phyloP scores from a whole-genome alignment of 1,140 invertebrate species.

The Periplaneta americana region DNA sequence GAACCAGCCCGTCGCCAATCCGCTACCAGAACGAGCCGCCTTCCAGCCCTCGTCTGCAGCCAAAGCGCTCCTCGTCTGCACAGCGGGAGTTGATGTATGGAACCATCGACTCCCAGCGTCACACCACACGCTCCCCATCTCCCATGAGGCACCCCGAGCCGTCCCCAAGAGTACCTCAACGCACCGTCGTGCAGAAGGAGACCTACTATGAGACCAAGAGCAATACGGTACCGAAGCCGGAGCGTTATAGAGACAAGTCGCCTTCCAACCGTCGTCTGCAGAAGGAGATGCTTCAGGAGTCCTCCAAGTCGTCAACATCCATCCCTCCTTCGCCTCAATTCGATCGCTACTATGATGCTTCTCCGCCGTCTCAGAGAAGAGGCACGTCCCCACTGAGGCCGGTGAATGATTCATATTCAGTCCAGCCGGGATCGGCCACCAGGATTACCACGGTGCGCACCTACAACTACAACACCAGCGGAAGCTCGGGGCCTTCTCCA shows the following conservation, averaged over 20 bases:
- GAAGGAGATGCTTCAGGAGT: slow-evolving; percentile 4
- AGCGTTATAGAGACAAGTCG: slow-evolving; percentile 16
- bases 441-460: slow-evolving; percentile 12
- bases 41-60: slow-evolving; percentile 7
- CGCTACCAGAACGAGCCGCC: slow-evolving; percentile 1
- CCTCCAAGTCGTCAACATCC: neutral
- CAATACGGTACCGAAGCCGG: neutral
- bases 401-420: neutral
- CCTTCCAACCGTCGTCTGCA: slow-evolving; percentile 16
- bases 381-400: neutral
- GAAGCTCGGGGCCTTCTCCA: neutral
- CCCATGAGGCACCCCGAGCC: neutral
- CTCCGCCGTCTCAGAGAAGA: neutral
- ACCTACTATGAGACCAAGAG: slow-evolving; percentile 7
- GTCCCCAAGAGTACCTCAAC: neutral
- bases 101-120: neutral
- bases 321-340: neutral
- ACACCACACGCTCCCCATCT: neutral
- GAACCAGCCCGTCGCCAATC: neutral
- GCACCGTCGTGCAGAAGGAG: neutral
- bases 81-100: slow-evolving; percentile 9
- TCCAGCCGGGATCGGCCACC: neutral
- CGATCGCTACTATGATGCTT: neutral
- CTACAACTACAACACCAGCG: slow-evolving; percentile 6
- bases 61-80: slow-evolving; percentile 13